Base-by-base conservation (phyloP, 1,140 invertebrate species). In the Stegodyphus dumicola region DNA sequence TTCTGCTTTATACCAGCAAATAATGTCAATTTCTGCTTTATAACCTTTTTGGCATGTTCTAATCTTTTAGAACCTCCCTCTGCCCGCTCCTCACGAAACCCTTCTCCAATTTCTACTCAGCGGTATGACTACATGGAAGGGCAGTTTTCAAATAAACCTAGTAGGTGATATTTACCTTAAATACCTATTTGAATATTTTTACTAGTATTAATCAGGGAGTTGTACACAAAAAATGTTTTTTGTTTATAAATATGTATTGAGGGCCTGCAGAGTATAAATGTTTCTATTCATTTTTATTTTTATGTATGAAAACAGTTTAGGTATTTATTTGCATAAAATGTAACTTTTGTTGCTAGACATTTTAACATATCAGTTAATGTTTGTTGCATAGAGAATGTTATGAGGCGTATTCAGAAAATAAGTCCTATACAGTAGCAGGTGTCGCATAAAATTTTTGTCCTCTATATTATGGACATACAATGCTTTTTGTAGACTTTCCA, bases 121-220 rank as follows among this genome's bases (percentile, higher is more conserved):
- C 89, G 89, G 10, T 90, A 90, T 88, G 91, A 92, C 89, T 90
- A 90, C 17, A 88, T 92, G 87, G 91, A 92, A 84, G 91, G 91
- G n/a, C 90, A 91, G 81, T 91, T 91, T 87, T 88, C 89, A 67
- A 86, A 73, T 18, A 81, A 77, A 83, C 86, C 73, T 79, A 85
- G 76, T 88, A 73, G 66, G 77, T 86, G 51, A 73, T 11, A 33
- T 33, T 33, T 33, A 33, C 33, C 33, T 33, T 33, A 33, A 33
- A 33, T 33, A 33, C 33, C 33, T 33, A 33, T 33, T 33, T 33
- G 33, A 33, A 33, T 33, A 1, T 33, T 33, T 33, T 33, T 33
- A 33, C 33, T 33, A 33, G 33, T 33, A 33, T 33, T 33, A 33
- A 33, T 33, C 33, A 33, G 33, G 33, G 33, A 33, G 1, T 33